These are phyloP conservation scores for Pseudopipra pipra DNA, from an alignment of 2,113 vertebrate species.

Conservation along the genomic window DNA sequence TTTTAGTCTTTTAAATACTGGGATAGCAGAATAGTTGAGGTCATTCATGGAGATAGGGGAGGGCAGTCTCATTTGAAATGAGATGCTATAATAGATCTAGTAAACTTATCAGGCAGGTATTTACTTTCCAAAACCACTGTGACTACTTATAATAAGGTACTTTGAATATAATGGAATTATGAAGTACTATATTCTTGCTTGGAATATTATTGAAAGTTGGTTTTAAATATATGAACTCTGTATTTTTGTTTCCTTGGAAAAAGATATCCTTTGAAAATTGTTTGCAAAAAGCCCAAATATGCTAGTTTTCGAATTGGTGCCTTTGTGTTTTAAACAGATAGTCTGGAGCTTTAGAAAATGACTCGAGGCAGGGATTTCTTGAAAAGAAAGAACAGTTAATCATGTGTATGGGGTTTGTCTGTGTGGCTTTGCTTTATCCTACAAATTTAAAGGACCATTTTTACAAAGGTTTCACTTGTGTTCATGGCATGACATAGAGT, in stretches of 20 bases:
- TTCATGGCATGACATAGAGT: neutral
- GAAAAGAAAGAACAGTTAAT: neutral
- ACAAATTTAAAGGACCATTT: neutral
- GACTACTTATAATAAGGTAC: neutral
- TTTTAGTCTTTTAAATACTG: slow-evolving; percentile 4
- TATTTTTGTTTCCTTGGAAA: neutral
- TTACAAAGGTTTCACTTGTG: neutral
- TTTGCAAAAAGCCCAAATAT: neutral
- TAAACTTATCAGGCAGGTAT: slow-evolving; percentile 3
- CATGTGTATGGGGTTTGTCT: neutral
- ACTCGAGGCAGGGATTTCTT: neutral
- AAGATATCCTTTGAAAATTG: neutral
- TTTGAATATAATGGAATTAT: neutral
- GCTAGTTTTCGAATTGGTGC: neutral
- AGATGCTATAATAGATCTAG: neutral
- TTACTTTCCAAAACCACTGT: neutral
- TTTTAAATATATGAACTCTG: neutral
- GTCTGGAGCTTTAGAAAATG: neutral
- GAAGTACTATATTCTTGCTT: neutral
- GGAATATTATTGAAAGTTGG: neutral
- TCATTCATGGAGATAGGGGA: slow-evolving; percentile 8
- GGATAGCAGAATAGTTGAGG: slow-evolving; percentile 29
- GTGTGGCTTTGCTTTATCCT: neutral
- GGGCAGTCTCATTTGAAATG: neutral
- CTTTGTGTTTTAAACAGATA: slow-evolving; percentile 4